Evolutionary conservation across 2,113 vertebrate genomes (phyloP).

Genomic region (Nothobranchius kuhntae): DNA sequence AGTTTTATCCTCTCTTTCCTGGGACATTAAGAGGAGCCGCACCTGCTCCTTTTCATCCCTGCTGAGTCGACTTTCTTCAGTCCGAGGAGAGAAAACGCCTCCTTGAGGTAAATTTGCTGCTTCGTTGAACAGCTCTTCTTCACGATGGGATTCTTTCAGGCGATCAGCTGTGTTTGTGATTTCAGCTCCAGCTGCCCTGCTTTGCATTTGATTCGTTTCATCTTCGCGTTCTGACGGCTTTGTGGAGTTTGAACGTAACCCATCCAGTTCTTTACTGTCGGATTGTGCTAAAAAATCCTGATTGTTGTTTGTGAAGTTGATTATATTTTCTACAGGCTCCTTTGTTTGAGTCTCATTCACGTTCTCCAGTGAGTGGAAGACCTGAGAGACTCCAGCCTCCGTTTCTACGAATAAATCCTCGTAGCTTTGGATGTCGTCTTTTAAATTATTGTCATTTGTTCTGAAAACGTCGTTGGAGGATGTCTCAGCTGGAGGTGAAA

Average conservation of each 20-base stretch:
- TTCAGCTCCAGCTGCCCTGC: not conserved
- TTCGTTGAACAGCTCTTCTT: not conserved
- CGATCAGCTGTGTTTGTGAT: not conserved
- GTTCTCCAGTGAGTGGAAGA: not conserved
- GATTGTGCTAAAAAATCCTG: not conserved
- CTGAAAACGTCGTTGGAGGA: conserved; percentile 2
- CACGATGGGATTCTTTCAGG: not conserved
- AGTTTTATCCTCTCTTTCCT: not conserved
- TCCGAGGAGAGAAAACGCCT: not conserved
- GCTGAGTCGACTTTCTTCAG: not conserved
- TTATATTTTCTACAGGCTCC: conserved; percentile 5
- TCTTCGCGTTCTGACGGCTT: not conserved
- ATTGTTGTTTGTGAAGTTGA: not conserved
- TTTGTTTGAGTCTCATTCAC: not conserved
- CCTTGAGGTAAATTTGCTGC: not conserved
- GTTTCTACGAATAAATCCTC: conserved; percentile 8
- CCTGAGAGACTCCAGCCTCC: not conserved
- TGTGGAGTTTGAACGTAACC: not conserved
- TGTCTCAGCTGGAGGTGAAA: not conserved
- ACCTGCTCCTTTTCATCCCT: not conserved
- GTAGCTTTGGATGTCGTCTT: not conserved
- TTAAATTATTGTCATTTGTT: not conserved
- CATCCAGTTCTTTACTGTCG: not conserved
- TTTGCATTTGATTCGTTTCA: conserved; percentile 7
- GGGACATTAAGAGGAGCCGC: not conserved